Evolutionary conservation across 1,140 invertebrate species (phyloP).

Genomic region (Polypedilum vanderplanki): DNA sequence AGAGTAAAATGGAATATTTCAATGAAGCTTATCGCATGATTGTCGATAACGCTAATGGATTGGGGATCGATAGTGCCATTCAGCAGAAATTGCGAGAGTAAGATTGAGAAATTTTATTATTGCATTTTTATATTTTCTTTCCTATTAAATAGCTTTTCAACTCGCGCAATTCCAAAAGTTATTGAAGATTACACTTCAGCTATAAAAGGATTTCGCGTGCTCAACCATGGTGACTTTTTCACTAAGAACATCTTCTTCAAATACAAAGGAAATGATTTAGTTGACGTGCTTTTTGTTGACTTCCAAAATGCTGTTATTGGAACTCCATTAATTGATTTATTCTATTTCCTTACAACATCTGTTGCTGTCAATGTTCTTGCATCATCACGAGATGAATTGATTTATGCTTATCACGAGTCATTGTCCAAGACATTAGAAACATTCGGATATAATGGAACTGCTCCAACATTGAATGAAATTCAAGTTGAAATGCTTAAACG

Average conservation of each 20-base stretch:
- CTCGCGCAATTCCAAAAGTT: background rate
- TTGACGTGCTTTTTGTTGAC: slow-evolving; percentile 4
- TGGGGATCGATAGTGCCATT: slow-evolving; percentile 7
- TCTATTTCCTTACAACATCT: slow-evolving; percentile 1
- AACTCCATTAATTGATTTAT: slow-evolving; percentile 13
- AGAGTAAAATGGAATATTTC: slow-evolving; percentile 22
- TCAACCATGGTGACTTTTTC: slow-evolving; percentile 27
- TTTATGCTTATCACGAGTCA: slow-evolving; percentile 16
- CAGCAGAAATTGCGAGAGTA: slow-evolving; percentile 18
- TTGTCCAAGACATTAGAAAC: background rate
- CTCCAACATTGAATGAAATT: slow-evolving; percentile 2
- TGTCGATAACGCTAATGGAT: slow-evolving; percentile 23
- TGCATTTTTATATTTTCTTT: background rate
- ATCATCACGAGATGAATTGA: slow-evolving; percentile 8
- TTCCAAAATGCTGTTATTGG: slow-evolving; percentile 16
- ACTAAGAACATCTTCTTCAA: slow-evolving; percentile 20
- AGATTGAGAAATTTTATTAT: background rate
- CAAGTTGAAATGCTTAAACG: slow-evolving; percentile 21
- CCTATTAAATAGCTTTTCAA: background rate
- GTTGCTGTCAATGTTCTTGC: slow-evolving; percentile 3
- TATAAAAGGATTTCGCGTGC: slow-evolving; percentile 20
- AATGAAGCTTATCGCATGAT: slow-evolving; percentile 18
- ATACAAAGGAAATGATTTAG: slow-evolving; percentile 21
- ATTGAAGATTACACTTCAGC: slow-evolving; percentile 5
- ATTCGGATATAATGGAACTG: background rate